These are phyloP conservation scores for Mohoua ochrocephala DNA, from an alignment of 2,113 vertebrate genomes.

Conservation along the genomic window DNA sequence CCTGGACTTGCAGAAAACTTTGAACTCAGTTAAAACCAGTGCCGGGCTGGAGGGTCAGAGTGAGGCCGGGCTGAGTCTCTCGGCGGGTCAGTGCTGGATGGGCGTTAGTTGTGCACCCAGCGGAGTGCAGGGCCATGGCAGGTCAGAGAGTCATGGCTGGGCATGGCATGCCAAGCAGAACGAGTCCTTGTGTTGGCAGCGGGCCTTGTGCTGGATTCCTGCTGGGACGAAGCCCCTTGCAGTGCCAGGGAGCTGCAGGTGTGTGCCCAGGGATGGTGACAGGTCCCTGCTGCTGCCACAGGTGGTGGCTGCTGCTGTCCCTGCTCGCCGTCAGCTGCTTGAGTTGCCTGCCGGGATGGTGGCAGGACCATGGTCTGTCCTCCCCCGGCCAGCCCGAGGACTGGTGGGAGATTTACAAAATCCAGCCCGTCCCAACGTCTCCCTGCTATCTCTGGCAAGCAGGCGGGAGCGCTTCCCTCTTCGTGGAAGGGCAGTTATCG, in stretches of 20 bases:
- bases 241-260: not conserved
- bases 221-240: not conserved
- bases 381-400: fast-evolving
- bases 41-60: not conserved
- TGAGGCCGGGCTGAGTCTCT: not conserved
- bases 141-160: fast-evolving
- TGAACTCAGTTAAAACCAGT: not conserved
- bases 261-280: not conserved
- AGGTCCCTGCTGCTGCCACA: fast-evolving
- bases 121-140: not conserved
- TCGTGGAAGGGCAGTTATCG: not conserved
- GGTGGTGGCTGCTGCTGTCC: fast-evolving
- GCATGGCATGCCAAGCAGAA: not conserved
- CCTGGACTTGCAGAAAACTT: not conserved
- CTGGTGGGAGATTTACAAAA: not conserved
- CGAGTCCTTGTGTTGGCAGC: fast-evolving
- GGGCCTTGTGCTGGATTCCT: not conserved
- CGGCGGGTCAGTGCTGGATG: fast-evolving
- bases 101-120: not conserved
- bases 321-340: not conserved
- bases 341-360: not conserved
- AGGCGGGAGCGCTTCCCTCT: not conserved
- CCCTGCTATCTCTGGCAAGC: not conserved
- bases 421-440: not conserved
- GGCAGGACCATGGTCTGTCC: not conserved